Evolutionary conservation across 2,888 invertebrate genomes (phyloP), one percentile per base, ranked within the genome.

Genomic region (Drosophila anceps): DNA sequence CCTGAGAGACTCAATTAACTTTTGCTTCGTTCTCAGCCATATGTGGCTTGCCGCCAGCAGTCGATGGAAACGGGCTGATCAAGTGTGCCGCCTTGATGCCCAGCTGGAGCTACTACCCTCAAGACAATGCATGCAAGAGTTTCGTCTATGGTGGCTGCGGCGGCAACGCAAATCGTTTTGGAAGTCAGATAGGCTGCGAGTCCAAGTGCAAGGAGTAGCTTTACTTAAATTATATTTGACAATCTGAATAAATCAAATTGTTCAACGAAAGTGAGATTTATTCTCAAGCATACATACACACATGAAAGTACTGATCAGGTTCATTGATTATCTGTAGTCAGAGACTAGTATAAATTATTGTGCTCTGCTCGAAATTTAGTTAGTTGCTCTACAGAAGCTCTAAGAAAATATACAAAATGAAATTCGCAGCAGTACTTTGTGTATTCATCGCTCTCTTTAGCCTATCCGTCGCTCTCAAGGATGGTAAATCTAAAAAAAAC

Each of bases 91-190:
- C 63, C 8, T 75, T 9, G 0, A 12, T 63, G 2, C 80, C 82
- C 7, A 73, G 60, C 7, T 76, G 59, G 67, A 76, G 35, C 15
- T 84, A 73, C 15, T 8, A 57, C 41, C 15, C 65, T 4, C 18
- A 12, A 0, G 62, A 33, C 2, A 87, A 84, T 33, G 46, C 48
- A 2, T 91, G 90, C 68, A 50, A 64, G 12, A 0, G 6, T 0
- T 91, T 88, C 48, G 1, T 37, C 13, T 91, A 73, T 54, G 89
- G 89, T 39, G 90, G 91, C 10, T 91, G 91, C 51, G 82, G 80
- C 3, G 91, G 91, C 48, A 91, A 90, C 44, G 29, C 4, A 0
- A 91, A 91, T 67, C 70, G 78, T 5, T 91, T 91, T 24, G 10
- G 0, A 0, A 8, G 57, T 2, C 15, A 59, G 43, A 55, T 55